Evolutionary conservation across 2,888 invertebrate genomes (phyloP).

Genomic region (Drosophila subsilvestris): DNA sequence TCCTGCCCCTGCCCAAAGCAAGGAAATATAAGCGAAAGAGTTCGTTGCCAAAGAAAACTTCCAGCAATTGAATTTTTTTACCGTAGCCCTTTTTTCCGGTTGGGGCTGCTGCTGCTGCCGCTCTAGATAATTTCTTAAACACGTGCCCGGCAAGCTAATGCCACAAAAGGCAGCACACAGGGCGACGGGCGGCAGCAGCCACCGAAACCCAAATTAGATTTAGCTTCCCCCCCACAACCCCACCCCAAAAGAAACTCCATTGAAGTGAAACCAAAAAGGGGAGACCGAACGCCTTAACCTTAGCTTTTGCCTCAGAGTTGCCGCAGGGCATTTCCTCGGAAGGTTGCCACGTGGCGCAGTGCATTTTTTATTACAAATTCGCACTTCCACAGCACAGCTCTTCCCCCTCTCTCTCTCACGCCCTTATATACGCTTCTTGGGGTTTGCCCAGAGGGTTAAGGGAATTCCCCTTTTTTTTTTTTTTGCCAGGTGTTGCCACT

Average conservation of each 20-base stretch:
- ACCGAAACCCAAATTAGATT: constrained; percentile 66
- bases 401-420: constrained; percentile 14
- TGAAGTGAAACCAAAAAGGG: constrained; percentile 52
- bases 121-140: constrained; percentile 64
- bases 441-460: constrained; percentile 14
- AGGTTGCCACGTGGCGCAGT: constrained; percentile 43
- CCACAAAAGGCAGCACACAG: constrained; percentile 30
- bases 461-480: not conserved
- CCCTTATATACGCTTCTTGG: not conserved
- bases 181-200: constrained; percentile 9
- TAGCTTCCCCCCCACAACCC: constrained; percentile 8
- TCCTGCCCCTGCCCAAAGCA: constrained; percentile 2
- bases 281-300: constrained; percentile 48
- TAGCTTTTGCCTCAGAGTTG: constrained; percentile 36
- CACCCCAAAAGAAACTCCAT: constrained; percentile 48
- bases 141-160: constrained; percentile 74
- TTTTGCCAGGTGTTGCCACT: constrained; percentile 9
- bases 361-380: constrained; percentile 71
- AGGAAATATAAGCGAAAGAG: constrained; percentile 11
- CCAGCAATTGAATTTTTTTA: constrained; percentile 67
- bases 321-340: constrained; percentile 24
- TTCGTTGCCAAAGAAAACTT: constrained; percentile 39
- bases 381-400: constrained; percentile 54
- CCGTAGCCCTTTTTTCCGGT: constrained; percentile 5
- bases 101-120: constrained; percentile 12